These are phyloP conservation scores for Sander vitreus DNA, from an alignment of 2,113 vertebrate species.

Conservation along the genomic window DNA sequence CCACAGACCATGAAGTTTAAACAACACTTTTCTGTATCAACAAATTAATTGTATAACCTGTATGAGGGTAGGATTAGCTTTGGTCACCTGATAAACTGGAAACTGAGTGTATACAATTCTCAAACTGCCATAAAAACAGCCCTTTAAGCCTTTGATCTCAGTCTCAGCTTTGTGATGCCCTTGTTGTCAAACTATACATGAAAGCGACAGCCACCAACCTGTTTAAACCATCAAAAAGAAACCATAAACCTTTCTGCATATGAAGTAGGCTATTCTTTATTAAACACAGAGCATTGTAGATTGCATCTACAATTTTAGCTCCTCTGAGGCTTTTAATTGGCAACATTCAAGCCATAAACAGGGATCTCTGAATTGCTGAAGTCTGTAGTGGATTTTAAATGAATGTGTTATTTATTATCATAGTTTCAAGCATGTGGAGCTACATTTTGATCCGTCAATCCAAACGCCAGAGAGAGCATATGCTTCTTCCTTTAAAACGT, in stretches of 20 bases:
- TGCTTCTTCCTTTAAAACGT: background rate
- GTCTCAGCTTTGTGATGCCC: background rate
- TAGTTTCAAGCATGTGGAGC: background rate
- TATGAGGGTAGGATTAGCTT: background rate
- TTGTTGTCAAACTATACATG: conserved; percentile 12
- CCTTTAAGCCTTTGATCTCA: conserved; percentile 36
- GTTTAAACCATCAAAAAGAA: conserved; percentile 16
- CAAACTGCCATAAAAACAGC: background rate
- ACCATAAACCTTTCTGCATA: background rate
- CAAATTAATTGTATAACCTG: background rate
- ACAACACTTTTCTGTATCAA: background rate
- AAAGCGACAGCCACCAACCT: conserved; percentile 1
- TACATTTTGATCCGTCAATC: background rate
- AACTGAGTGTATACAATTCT: background rate
- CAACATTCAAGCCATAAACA: background rate
- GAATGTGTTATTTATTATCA: background rate
- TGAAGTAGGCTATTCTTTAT: background rate
- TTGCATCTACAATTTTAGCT: background rate
- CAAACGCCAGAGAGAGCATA: background rate
- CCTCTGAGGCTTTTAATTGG: background rate
- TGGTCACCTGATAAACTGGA: background rate
- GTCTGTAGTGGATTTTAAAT: background rate
- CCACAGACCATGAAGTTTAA: background rate
- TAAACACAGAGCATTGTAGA: background rate
- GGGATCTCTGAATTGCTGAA: background rate